Conservation (phyloP, 2,797 vertebrate genomes). For the Rhynchotus rufescens region DNA sequence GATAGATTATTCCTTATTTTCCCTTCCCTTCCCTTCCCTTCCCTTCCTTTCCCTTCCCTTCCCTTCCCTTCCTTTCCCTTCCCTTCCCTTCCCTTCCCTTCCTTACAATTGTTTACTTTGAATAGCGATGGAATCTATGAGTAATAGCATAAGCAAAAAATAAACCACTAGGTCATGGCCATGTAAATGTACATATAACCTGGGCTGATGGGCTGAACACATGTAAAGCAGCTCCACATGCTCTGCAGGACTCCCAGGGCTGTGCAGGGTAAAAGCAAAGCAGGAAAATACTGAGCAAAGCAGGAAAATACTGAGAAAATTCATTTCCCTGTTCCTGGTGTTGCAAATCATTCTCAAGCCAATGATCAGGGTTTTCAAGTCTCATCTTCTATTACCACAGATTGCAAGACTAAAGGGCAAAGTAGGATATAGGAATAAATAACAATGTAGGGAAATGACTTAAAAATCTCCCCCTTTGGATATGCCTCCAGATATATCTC, state of each 20-base stretch:
- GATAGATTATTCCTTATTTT: neutral
- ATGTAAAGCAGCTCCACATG: constrained; percentile 9
- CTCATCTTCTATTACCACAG: neutral
- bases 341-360: neutral
- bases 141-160: constrained; percentile 7
- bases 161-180: neutral
- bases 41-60: neutral
- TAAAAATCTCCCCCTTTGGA: neutral
- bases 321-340: neutral
- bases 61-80: neutral
- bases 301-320: neutral
- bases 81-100: neutral
- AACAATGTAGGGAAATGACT: neutral
- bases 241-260: neutral
- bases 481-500: neutral
- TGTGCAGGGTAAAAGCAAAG: neutral
- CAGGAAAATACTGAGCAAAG: neutral
- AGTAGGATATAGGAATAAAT: neutral
- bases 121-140: neutral
- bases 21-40: rapidly evolving
- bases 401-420: neutral
- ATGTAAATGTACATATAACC: neutral
- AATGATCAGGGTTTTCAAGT: neutral
- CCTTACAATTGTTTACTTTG: constrained; percentile 6
- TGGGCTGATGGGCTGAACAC: neutral